Evolutionary conservation across 2,888 invertebrate species (phyloP).

Genomic region (Antheraea assamensis): DNA sequence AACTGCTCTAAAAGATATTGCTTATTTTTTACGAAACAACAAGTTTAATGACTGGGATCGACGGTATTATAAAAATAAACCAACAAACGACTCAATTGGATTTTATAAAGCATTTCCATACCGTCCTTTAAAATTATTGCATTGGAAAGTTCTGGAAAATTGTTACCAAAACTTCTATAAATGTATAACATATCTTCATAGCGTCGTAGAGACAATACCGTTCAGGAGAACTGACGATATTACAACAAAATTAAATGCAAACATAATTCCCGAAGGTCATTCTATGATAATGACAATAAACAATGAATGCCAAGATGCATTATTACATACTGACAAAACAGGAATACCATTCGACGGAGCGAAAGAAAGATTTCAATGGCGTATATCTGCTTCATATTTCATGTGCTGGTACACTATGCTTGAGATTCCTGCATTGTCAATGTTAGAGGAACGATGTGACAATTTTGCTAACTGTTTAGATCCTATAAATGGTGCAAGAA

Average conservation of each 20-base stretch:
- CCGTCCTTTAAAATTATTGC: slow-evolving; percentile 80
- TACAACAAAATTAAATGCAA: slow-evolving; percentile 66
- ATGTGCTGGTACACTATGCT: slow-evolving; percentile 87
- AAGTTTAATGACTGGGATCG: slow-evolving; percentile 86
- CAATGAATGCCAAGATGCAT: slow-evolving; percentile 71
- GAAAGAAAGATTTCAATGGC: slow-evolving; percentile 83
- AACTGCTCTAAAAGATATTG: slow-evolving; percentile 79
- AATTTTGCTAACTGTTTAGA: slow-evolving; percentile 83
- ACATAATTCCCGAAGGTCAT: slow-evolving; percentile 32
- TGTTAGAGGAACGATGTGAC: slow-evolving; percentile 82
- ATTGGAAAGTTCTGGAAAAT: slow-evolving; percentile 83
- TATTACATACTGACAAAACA: slow-evolving; percentile 62
- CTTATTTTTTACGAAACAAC: slow-evolving; percentile 83
- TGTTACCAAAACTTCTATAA: slow-evolving; percentile 78
- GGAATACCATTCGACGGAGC: slow-evolving; percentile 81
- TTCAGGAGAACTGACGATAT: slow-evolving; percentile 79
- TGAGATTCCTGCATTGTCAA: slow-evolving; percentile 70
- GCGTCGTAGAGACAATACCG: slow-evolving; percentile 58
- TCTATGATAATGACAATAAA: slow-evolving; percentile 43
- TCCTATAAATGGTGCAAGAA: slow-evolving; percentile 57
- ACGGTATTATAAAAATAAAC: slow-evolving; percentile 62
- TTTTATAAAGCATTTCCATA: slow-evolving; percentile 76
- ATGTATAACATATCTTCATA: slow-evolving; percentile 82
- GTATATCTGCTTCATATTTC: slow-evolving; percentile 84
- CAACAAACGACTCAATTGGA: slow-evolving; percentile 34